Conservation (phyloP, 2,113 vertebrate species). For the Pituophis catenifer region DNA sequence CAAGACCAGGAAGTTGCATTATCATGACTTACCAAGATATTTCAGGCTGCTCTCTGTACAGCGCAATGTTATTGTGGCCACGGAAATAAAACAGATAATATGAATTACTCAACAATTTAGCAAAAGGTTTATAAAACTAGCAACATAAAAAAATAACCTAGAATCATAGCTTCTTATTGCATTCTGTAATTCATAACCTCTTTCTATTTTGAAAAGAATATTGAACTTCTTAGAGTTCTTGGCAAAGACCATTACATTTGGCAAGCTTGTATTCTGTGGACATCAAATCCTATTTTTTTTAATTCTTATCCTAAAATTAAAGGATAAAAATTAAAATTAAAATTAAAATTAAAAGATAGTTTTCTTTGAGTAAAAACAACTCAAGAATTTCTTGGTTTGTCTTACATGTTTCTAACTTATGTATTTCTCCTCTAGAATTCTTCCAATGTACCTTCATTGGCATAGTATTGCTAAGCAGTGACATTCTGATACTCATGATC, state of each 20-base stretch:
- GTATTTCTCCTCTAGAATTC: not conserved
- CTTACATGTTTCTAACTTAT: not conserved
- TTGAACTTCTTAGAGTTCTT: not conserved
- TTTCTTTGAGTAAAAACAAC: not conserved
- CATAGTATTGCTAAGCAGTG: not conserved
- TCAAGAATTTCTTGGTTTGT: not conserved
- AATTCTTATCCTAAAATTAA: not conserved
- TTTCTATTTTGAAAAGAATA: not conserved
- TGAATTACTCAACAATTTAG: not conserved
- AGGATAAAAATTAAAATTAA: not conserved
- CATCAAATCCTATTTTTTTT: not conserved
- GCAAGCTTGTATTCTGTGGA: not conserved
- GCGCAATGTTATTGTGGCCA: not conserved
- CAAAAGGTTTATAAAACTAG: not conserved
- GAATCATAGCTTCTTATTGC: not conserved
- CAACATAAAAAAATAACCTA: not conserved
- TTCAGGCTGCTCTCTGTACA: not conserved
- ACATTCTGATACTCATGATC: not conserved
- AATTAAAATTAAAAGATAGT: not conserved
- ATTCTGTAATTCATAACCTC: not conserved
- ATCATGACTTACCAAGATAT: constrained; percentile 10
- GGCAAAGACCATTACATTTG: not conserved
- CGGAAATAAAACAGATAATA: not conserved
- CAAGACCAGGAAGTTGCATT: constrained; percentile 9
- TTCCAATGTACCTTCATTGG: not conserved